Evolutionary conservation across 2,113 vertebrate genomes (phyloP).

Genomic region (Passerina amoena): DNA sequence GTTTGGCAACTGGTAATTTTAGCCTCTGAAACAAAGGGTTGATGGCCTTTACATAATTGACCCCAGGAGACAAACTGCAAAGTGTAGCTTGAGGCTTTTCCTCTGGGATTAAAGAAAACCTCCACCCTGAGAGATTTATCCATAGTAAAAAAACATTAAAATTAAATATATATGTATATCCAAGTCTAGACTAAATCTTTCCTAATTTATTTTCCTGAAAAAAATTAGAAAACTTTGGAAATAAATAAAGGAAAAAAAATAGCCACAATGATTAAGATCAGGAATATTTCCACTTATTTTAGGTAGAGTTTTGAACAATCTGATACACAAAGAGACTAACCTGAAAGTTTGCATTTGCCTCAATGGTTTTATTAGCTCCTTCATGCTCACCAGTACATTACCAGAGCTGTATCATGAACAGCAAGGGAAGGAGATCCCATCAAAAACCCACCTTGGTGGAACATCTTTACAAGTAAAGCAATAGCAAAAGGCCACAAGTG

Average conservation of each 20-base stretch:
- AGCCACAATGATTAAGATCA: neutral
- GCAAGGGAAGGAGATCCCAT: neutral
- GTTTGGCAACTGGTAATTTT: neutral
- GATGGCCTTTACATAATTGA: constrained; percentile 50
- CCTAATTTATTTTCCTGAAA: neutral
- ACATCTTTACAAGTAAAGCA: neutral
- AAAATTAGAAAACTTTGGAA: neutral
- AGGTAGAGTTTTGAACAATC: neutral
- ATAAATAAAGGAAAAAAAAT: neutral
- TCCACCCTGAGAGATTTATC: neutral
- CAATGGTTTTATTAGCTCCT: neutral
- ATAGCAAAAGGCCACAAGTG: neutral
- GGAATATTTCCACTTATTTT: neutral
- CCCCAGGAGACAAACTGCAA: constrained; percentile 10
- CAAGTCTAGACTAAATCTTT: neutral
- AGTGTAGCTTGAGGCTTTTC: neutral
- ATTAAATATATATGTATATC: neutral
- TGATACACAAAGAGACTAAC: neutral
- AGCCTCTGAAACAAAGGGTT: constrained; percentile 5
- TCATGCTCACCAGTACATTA: neutral
- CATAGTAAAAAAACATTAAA: neutral
- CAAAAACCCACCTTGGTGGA: neutral
- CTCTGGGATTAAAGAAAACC: neutral
- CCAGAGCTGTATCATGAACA: neutral
- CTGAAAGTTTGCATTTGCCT: neutral